phyloP scores from a whole-genome alignment of 37 sponge, comb jelly and placozoan species.

The Theonella swinhoei region DNA sequence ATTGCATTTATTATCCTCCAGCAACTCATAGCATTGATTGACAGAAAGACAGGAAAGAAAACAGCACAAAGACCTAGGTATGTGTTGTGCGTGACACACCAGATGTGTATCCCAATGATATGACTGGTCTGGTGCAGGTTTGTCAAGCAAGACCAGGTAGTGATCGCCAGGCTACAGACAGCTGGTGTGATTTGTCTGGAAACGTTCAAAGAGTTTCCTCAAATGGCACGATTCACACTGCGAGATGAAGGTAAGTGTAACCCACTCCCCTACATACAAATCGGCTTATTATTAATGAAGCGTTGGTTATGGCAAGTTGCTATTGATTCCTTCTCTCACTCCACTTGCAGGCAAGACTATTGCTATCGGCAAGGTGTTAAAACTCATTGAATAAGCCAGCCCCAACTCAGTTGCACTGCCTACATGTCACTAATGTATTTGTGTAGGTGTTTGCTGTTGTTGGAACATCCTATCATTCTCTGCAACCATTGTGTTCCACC shows the following conservation, averaged over 20 bases:
- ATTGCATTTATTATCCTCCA: constrained; percentile 9
- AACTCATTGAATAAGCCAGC: constrained; percentile 64
- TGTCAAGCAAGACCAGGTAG: constrained; percentile 92
- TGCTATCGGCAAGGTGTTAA: constrained; percentile 97
- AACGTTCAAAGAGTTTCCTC: constrained; percentile 94
- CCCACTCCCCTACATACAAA: neutral
- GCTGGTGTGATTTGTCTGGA: constrained; percentile 94
- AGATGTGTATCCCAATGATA: neutral
- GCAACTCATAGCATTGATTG: constrained; percentile 83
- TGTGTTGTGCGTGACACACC: no score
- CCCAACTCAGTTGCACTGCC: neutral
- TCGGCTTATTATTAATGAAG: neutral
- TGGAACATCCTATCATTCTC: no score
- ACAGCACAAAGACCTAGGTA: constrained; percentile 75
- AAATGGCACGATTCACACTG: constrained; percentile 96
- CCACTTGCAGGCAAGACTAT: constrained; percentile 93
- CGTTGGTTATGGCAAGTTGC: no score
- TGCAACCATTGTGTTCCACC: no score
- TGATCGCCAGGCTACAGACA: constrained; percentile 80
- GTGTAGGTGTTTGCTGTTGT: no score
- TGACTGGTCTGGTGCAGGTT: constrained; percentile 59
- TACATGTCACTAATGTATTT: no score
- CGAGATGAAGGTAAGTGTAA: constrained; percentile 93
- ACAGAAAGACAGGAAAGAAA: constrained; percentile 93
- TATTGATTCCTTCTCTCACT: no score